These are phyloP conservation scores for Dorcus hopei DNA, from an alignment of 2,888 invertebrate species.

Conservation along the genomic window DNA sequence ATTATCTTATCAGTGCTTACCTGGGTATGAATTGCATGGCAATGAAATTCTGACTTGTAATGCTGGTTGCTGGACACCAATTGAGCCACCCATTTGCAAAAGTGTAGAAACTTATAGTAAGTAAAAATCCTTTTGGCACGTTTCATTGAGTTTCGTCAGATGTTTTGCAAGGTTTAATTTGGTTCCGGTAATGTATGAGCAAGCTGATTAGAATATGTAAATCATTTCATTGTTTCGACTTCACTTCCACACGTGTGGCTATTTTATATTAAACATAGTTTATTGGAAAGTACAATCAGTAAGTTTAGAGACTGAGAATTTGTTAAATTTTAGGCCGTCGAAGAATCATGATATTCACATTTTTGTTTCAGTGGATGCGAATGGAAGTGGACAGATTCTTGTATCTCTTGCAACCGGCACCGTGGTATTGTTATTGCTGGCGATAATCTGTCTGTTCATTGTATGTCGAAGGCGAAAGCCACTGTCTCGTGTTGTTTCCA, in stretches of 20 bases:
- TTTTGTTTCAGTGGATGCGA: constrained; percentile 35
- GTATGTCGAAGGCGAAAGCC: constrained; percentile 42
- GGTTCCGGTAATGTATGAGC: no score
- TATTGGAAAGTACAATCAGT: no score
- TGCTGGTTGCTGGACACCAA: constrained; percentile 47
- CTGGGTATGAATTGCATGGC: constrained; percentile 47
- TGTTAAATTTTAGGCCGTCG: no score
- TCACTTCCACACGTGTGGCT: no score
- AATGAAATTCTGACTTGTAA: constrained; percentile 43
- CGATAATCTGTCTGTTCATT: constrained; percentile 44
- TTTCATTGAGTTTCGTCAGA: background rate
- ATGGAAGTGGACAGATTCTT: constrained; percentile 36
- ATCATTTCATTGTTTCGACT: no score
- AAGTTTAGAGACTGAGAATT: no score
- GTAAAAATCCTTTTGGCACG: constrained; percentile 15
- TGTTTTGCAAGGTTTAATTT: no score
- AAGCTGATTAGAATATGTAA: no score
- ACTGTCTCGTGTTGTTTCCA: constrained; percentile 36
- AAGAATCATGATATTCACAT: no score
- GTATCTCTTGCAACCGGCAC: constrained; percentile 47
- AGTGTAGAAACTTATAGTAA: constrained; percentile 35
- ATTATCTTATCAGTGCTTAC: constrained; percentile 46
- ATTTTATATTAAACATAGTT: no score
- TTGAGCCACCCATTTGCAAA: constrained; percentile 39
- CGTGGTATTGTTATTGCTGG: constrained; percentile 42